phyloP scores from a whole-genome alignment of 2,113 vertebrate genomes.

The Oceanites oceanicus region DNA sequence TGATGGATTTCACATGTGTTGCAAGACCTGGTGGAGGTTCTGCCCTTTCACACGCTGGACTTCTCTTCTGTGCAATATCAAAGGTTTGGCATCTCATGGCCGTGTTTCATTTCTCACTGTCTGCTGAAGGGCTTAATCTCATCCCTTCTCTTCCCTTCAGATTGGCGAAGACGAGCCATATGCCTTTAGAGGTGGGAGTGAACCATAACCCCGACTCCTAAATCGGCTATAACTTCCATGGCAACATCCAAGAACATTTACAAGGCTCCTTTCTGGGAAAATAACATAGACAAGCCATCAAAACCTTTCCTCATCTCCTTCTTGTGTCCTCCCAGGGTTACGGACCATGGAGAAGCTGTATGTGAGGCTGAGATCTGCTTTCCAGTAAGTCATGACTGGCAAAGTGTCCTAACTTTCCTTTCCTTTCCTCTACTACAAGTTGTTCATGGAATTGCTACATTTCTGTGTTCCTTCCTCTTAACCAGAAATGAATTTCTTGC shows the following conservation, averaged over 20 bases:
- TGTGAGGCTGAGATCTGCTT: background rate
- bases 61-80: background rate
- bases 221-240: background rate
- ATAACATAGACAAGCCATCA: background rate
- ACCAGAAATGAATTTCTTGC: background rate
- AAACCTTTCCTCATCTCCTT: background rate
- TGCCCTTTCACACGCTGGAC: slow-evolving; percentile 13
- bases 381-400: background rate
- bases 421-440: background rate
- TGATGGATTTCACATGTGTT: slow-evolving; percentile 57
- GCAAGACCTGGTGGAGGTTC: background rate
- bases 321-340: background rate
- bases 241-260: background rate
- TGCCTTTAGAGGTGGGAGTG: background rate
- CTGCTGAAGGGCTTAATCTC: background rate
- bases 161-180: background rate
- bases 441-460: background rate
- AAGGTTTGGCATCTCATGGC: background rate
- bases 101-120: background rate
- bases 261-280: background rate
- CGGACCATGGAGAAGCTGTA: background rate
- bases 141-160: background rate
- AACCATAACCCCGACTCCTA: background rate
- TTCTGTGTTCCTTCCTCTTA: background rate
- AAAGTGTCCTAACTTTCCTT: background rate